Base-by-base conservation (phyloP, 2,113 vertebrate species). In the Acrocephalus kingi region DNA sequence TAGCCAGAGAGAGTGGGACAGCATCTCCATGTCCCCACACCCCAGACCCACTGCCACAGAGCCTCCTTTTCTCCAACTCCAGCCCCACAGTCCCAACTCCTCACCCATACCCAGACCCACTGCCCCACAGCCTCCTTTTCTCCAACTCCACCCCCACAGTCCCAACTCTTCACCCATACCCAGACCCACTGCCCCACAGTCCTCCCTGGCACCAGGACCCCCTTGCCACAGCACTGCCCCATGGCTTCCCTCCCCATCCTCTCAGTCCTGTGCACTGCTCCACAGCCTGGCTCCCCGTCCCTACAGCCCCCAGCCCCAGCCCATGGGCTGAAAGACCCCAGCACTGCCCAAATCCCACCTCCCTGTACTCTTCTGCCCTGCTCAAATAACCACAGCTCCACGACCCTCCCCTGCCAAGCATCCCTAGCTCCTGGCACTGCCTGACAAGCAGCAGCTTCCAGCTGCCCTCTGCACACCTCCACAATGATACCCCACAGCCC, bases 171-270 rank as follows among this genome's bases (percentile, higher is more conserved):
- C 11, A 2, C 1, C 13, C 20, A 7, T 2, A 1, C 3, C 7
- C 33, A 89, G 6, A 24, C 10, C 7, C 22, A 49, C 23, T 30
- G 35, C 7, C 33, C 33, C 28, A 37, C 27, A 77, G 25, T 10
- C 5, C 35, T 52, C 15, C 30, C 11, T 18, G 2, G 2, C 30
- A 46, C 5, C 16, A 72, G 10, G 8, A 21, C 2, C 4, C 21
- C 21, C 17, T 2, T 12, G 4, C 1, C 18, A 8, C 39, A 55
- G 43, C 0, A 2, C 13, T 35, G 11, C 6, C 49, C 41, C 31
- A 45, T 0, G 0, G n/a, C 21, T 81, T 81, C 19, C 10, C 23
- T 6, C 5, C 9, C 54, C 28, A 19, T n/a, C 4, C 13, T 49
- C 19, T 39, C 31, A n/a, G 35, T 2, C 2, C 22, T 48, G 19